Conservation (phyloP, 2,113 vertebrate genomes). For the Helogale parvula region DNA sequence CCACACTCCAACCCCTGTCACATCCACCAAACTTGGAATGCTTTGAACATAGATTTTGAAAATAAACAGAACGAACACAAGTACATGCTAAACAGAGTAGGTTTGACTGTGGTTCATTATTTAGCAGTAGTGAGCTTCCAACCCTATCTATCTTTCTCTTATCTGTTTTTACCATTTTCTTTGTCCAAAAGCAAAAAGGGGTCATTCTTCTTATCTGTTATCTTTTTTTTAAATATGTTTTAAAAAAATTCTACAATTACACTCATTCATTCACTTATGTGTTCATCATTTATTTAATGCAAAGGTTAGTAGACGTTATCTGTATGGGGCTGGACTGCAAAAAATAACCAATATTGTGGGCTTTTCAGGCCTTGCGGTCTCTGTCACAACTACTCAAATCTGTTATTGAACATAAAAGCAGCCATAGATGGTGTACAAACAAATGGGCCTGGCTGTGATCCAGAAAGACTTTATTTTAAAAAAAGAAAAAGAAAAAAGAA, state of each 20-base stretch:
- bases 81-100: not conserved
- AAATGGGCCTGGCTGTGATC: not conserved
- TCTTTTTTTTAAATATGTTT: not conserved
- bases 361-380: not conserved
- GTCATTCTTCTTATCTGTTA: not conserved
- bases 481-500: not conserved
- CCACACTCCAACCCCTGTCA: not conserved
- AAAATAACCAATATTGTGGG: not conserved
- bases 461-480: slow-evolving; percentile 30
- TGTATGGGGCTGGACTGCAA: not conserved
- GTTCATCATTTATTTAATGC: not conserved
- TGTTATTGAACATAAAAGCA: not conserved
- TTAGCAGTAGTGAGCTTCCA: not conserved
- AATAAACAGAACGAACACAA: not conserved
- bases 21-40: not conserved
- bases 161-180: not conserved
- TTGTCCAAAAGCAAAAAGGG: not conserved
- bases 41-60: not conserved
- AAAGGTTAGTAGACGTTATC: not conserved
- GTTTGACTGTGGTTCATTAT: not conserved
- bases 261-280: not conserved
- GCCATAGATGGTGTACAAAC: not conserved
- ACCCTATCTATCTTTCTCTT: not conserved
- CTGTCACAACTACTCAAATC: not conserved
- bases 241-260: not conserved